Evolutionary conservation across 1,140 invertebrate genomes (phyloP).

Genomic region (Cyclina sinensis): DNA sequence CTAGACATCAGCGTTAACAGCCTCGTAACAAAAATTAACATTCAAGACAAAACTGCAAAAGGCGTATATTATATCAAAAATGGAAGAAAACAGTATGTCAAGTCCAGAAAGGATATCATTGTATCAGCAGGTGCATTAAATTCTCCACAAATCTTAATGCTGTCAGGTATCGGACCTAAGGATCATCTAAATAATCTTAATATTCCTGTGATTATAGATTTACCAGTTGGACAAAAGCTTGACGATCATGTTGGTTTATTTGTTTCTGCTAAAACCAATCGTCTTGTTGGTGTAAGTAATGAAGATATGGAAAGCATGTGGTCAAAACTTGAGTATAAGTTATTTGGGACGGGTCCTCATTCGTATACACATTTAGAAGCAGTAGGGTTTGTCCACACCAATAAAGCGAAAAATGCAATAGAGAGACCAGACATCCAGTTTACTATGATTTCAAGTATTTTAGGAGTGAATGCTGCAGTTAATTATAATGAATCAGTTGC

Average conservation of each 20-base stretch:
- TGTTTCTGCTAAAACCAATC: background rate
- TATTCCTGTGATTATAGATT: background rate
- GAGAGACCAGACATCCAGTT: background rate
- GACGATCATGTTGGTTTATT: background rate
- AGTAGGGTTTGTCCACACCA: background rate
- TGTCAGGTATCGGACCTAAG: too few relatives aligned
- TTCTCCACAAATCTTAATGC: too few relatives aligned
- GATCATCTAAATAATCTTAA: background rate
- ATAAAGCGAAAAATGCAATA: slow-evolving; percentile 2
- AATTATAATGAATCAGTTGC: slow-evolving; percentile 30
- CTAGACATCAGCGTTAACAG: slow-evolving; percentile 73
- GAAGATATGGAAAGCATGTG: background rate
- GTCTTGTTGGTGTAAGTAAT: background rate
- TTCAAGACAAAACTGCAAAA: slow-evolving; percentile 68
- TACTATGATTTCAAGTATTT: background rate
- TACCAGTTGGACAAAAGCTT: slow-evolving; percentile 28
- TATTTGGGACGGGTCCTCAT: slow-evolving; percentile 11
- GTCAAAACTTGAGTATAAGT: background rate
- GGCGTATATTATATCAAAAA: slow-evolving; percentile 83
- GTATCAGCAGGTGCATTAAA: too few relatives aligned
- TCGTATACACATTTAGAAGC: too few relatives aligned
- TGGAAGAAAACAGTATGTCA: slow-evolving; percentile 86
- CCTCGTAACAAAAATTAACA: slow-evolving; percentile 72
- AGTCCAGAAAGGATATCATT: too few relatives aligned
- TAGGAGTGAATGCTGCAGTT: background rate